Evolutionary conservation across 2,113 vertebrate species (phyloP).

Genomic region (Myotis lucifugus): DNA sequence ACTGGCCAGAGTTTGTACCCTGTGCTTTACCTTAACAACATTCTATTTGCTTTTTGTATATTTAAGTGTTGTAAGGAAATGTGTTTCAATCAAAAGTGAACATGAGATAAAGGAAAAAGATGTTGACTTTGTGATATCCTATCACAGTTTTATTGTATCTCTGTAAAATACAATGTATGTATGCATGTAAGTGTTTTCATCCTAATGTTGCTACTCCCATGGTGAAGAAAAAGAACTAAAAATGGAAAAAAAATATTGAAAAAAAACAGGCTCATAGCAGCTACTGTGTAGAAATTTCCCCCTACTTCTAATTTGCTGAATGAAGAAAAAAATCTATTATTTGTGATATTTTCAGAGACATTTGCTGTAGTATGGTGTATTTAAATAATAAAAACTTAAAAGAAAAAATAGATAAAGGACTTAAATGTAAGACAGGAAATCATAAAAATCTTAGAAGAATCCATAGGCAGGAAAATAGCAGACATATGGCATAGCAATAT

Average conservation of each 20-base stretch:
- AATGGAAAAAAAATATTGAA: slow-evolving; percentile 69
- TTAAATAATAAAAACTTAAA: slow-evolving; percentile 99
- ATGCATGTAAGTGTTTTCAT: slow-evolving; percentile 99
- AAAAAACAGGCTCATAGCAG: slow-evolving; percentile 90
- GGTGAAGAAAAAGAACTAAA: slow-evolving; percentile 80
- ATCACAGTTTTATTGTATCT: slow-evolving; percentile 99
- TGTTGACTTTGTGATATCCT: slow-evolving; percentile 95
- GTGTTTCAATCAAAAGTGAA: slow-evolving; percentile 92
- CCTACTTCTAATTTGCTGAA: slow-evolving; percentile 98
- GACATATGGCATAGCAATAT: too few relatives aligned
- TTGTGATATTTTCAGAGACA: slow-evolving; percentile 99
- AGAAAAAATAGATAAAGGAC: slow-evolving; percentile 80
- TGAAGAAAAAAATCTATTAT: slow-evolving; percentile 99
- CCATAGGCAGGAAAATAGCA: too few relatives aligned
- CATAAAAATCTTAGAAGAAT: too few relatives aligned
- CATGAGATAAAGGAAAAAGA: slow-evolving; percentile 88
- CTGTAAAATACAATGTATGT: slow-evolving; percentile 99
- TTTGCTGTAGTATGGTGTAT: slow-evolving; percentile 99
- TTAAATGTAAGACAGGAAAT: too few relatives aligned
- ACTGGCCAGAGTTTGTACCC: slow-evolving; percentile 90
- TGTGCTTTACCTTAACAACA: slow-evolving; percentile 94
- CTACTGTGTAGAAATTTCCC: slow-evolving; percentile 96
- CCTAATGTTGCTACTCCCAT: slow-evolving; percentile 94
- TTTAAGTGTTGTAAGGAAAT: slow-evolving; percentile 99
- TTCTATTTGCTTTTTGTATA: slow-evolving; percentile 98